Percentiles rank a stretch among this genome's conserved stretches.
Conservation (phyloP, 2,888 invertebrate species). For the Tipula confusa region DNA sequence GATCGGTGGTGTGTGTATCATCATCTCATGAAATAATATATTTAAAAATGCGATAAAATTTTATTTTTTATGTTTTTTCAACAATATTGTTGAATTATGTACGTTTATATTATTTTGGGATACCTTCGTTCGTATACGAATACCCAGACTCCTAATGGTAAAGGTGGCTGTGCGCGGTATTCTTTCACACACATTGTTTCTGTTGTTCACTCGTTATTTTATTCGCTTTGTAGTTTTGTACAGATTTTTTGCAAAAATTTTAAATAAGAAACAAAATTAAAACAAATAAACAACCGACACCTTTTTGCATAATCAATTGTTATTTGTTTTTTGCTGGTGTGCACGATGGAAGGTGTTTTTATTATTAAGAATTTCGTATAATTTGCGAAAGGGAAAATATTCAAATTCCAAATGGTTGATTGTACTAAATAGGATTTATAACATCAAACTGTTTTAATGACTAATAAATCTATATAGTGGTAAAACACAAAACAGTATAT, state of each 20-base stretch:
- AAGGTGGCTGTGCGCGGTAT: conserved; percentile 3
- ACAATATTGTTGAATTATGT: conserved; percentile 7
- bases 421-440: too few relatives aligned
- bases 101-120: not conserved
- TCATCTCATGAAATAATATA: conserved; percentile 36
- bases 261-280: not conserved
- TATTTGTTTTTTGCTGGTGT: not conserved
- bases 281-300: not conserved
- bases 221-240: not conserved
- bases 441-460: too few relatives aligned
- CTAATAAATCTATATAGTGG: too few relatives aligned
- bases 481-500: too few relatives aligned
- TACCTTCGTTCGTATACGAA: not conserved
- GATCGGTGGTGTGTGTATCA: conserved; percentile 47
- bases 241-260: not conserved
- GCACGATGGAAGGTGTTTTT: not conserved
- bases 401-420: too few relatives aligned
- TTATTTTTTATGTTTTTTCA: not conserved
- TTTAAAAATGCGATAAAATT: conserved; percentile 26
- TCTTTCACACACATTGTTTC: conserved; percentile 26
- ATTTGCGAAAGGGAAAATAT: not conserved
- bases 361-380: not conserved
- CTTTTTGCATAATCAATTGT: not conserved
- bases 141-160: not conserved
- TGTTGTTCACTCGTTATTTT: not conserved